Evolutionary conservation across 2,888 invertebrate genomes (phyloP).

Genomic region (Eremobia ochroleuca): DNA sequence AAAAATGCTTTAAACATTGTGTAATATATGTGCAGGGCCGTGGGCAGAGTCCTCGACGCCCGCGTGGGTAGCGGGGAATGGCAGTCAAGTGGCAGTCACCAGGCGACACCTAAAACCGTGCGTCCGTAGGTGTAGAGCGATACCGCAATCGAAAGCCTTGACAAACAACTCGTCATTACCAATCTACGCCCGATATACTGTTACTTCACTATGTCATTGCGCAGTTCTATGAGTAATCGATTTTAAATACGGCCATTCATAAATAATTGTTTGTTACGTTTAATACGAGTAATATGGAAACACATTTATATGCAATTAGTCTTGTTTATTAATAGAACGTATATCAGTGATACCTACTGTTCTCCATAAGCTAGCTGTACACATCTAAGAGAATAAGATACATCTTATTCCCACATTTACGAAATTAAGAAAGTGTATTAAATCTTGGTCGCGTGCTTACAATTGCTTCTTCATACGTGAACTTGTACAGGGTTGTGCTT

Average conservation of each 20-base stretch:
- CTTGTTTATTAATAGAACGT: conserved; percentile 10
- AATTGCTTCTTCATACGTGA: neutral
- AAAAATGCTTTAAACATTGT: conserved; percentile 72
- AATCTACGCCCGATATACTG: conserved; percentile 71
- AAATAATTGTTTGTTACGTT: conserved; percentile 44
- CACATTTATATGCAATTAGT: conserved; percentile 22
- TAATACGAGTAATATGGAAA: conserved; percentile 24
- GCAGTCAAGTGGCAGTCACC: conserved; percentile 74
- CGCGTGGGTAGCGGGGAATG: conserved; percentile 81
- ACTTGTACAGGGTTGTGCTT: neutral
- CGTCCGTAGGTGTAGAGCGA: conserved; percentile 79
- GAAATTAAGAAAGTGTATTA: neutral
- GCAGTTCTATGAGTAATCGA: conserved; percentile 71
- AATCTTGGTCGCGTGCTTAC: neutral
- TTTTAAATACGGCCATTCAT: conserved; percentile 71
- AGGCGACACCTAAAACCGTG: conserved; percentile 76
- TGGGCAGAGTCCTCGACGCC: conserved; percentile 84
- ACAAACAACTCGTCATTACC: conserved; percentile 76
- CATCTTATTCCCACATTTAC: neutral
- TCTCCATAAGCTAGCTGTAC: conserved; percentile 11
- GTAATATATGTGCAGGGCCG: conserved; percentile 72
- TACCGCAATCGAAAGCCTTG: conserved; percentile 80
- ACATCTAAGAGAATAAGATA: neutral
- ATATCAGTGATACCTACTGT: neutral
- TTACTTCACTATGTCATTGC: conserved; percentile 76